These are phyloP conservation scores for Megalopta genalis DNA, from an alignment of 1,140 invertebrate species.

Conservation along the genomic window DNA sequence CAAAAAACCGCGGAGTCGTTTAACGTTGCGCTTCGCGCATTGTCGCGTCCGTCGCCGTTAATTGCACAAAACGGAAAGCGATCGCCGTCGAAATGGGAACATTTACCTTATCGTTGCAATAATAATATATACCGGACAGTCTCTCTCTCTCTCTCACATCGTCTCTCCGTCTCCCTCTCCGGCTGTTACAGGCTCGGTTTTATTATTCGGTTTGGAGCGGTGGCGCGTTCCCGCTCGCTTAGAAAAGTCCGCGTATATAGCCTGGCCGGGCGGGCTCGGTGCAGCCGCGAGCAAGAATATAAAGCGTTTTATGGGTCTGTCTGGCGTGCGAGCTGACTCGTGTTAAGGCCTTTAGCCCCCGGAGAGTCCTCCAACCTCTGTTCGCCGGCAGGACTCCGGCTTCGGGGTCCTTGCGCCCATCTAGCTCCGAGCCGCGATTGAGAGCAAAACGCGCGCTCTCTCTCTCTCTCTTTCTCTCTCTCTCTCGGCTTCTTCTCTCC, in stretches of 20 bases:
- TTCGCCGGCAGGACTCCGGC: constrained; percentile 10
- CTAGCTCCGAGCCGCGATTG: constrained; percentile 31
- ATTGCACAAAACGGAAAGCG: too few species aligned
- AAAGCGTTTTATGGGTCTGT: constrained; percentile 63
- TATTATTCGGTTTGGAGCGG: constrained; percentile 44
- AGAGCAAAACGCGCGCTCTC: constrained; percentile 24
- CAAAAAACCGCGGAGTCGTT: too few species aligned
- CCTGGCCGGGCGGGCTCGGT: constrained; percentile 15
- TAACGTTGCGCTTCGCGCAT: too few species aligned
- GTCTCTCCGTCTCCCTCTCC: constrained; percentile 10
- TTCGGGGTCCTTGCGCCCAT: constrained; percentile 54
- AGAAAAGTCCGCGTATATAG: constrained; percentile 48
- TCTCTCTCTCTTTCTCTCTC: too few species aligned
- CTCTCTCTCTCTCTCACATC: constrained; percentile 20
- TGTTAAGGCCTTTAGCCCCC: constrained; percentile 50
- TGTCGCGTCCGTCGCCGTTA: too few species aligned
- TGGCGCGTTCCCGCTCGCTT: constrained; percentile 7
- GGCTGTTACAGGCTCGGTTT: constrained; percentile 38
- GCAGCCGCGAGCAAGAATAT: constrained; percentile 48
- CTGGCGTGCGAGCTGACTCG: constrained; percentile 28
- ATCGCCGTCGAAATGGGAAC: too few species aligned
- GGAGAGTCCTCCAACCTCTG: constrained; percentile 6
- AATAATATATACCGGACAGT: background rate
- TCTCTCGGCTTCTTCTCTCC: too few species aligned
- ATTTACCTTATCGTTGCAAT: too few species aligned